Evolutionary conservation across 2,113 vertebrate genomes (phyloP).

Genomic region (Cyanocitta stelleri): DNA sequence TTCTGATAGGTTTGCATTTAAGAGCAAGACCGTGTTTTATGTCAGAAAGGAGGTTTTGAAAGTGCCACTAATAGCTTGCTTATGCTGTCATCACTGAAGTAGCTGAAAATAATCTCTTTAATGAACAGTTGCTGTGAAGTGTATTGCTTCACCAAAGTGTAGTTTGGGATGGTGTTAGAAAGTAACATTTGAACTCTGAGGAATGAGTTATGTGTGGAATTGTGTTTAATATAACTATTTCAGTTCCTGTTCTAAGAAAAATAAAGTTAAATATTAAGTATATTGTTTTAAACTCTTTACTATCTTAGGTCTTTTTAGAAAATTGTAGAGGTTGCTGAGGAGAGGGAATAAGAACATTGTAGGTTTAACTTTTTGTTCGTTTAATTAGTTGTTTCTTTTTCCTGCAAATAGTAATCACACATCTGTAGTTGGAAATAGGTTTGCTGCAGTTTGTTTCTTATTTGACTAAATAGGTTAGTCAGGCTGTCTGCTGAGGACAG

Average conservation of each 20-base stretch:
- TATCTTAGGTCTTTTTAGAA: neutral
- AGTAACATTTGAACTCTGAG: neutral
- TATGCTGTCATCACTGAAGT: constrained; percentile 43
- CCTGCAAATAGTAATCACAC: neutral
- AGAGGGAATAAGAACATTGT: neutral
- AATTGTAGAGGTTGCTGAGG: neutral
- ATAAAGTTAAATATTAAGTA: neutral
- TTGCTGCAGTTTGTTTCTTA: neutral
- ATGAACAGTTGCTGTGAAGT: neutral
- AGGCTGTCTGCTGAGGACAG: neutral
- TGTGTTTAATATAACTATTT: neutral
- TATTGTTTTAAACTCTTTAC: neutral
- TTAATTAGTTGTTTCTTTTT: neutral
- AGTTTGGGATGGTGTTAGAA: neutral
- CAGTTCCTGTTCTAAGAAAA: neutral
- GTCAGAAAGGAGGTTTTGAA: constrained; percentile 7
- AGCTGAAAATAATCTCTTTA: constrained; percentile 55
- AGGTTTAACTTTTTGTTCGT: neutral
- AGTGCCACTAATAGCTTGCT: neutral
- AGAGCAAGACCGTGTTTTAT: neutral
- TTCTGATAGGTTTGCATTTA: neutral
- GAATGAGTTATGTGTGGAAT: neutral
- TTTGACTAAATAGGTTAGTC: neutral
- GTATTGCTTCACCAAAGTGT: neutral
- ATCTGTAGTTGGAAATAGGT: neutral